These are phyloP conservation scores for Gymnoscopelus braueri DNA, from an alignment of 2,797 vertebrate genomes.

Conservation along the genomic window DNA sequence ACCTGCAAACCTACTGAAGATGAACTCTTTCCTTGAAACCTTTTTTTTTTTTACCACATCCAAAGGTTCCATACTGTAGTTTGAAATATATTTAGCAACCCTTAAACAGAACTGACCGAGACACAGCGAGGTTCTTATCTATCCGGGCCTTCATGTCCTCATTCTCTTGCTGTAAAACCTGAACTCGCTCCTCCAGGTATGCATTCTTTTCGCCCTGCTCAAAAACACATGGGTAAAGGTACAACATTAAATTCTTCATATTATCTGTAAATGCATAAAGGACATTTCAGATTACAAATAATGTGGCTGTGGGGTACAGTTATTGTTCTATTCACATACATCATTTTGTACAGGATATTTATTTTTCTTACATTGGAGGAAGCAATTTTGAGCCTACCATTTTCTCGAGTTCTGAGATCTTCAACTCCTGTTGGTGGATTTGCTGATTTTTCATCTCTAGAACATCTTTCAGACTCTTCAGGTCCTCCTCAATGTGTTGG, in stretches of 20 bases:
- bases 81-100: not conserved
- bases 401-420: conserved; percentile 93
- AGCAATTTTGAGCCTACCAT: conserved; percentile 85
- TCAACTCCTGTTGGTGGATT: conserved; percentile 94
- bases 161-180: conserved; percentile 95
- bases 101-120: conserved; percentile 81
- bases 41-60: not conserved
- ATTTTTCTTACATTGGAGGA: conserved; percentile 4
- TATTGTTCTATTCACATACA: not conserved
- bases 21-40: too few species aligned
- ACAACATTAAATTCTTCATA: conserved; percentile 75
- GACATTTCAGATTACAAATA: not conserved
- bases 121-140: conserved; percentile 91
- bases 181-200: conserved; percentile 92
- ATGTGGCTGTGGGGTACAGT: not conserved
- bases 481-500: conserved; percentile 93
- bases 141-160: conserved; percentile 95
- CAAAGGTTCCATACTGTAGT: not conserved
- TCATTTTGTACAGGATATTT: too few species aligned
- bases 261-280: not conserved
- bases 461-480: conserved; percentile 94
- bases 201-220: conserved; percentile 94
- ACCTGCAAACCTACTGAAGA: too few species aligned
- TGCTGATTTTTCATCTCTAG: conserved; percentile 97
- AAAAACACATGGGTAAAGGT: conserved; percentile 57